Evolutionary conservation across 2,113 vertebrate species (phyloP).

Genomic region (Phalacrocorax brasilianus): DNA sequence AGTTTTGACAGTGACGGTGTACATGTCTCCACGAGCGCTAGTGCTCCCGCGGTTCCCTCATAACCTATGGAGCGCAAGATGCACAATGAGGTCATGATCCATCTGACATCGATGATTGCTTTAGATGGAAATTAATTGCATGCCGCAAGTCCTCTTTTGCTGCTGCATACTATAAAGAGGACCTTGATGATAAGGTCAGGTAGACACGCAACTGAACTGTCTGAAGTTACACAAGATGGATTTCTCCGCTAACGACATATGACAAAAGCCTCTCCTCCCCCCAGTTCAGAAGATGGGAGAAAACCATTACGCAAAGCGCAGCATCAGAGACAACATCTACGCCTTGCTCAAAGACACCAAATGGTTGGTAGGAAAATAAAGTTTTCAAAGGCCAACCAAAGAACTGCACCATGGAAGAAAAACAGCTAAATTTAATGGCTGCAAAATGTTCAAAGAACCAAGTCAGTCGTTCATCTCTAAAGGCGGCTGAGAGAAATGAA

Average conservation of each 20-base stretch:
- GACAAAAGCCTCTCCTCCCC: background rate
- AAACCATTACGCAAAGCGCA: background rate
- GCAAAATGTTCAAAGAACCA: background rate
- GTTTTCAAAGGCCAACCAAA: background rate
- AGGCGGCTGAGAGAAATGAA: background rate
- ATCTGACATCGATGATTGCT: background rate
- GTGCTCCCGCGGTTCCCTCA: background rate
- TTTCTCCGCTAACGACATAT: background rate
- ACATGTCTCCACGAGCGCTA: accelerated
- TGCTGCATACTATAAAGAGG: background rate
- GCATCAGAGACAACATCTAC: background rate
- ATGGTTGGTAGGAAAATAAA: background rate
- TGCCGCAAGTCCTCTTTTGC: background rate
- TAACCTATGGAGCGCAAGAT: background rate
- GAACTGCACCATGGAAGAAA: background rate
- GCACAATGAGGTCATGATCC: background rate
- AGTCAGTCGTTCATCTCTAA: background rate
- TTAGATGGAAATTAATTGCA: background rate
- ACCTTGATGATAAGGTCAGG: background rate
- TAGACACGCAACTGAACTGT: background rate
- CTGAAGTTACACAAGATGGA: background rate
- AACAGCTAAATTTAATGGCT: background rate
- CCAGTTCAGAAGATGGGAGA: background rate
- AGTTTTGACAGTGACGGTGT: background rate
- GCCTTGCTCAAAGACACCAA: background rate